Conservation (phyloP, 2,113 vertebrate genomes). For the Puma concolor region DNA sequence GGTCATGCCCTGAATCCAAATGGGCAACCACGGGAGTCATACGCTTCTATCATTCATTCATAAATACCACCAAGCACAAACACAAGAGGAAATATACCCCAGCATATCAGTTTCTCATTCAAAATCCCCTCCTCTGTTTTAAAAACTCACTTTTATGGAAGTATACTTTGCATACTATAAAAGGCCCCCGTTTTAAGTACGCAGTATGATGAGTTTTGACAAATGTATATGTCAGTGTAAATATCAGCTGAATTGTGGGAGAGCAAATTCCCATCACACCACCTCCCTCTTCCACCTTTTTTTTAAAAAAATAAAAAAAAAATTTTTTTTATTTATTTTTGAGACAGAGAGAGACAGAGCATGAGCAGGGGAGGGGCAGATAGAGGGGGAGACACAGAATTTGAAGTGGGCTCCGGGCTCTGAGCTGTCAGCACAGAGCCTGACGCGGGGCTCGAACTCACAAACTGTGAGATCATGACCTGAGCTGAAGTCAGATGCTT, state of each 20-base stretch:
- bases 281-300: neutral
- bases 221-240: neutral
- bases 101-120: neutral
- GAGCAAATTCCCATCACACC: neutral
- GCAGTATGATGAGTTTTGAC: neutral
- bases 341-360: no score
- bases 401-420: no score
- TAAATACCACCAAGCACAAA: neutral
- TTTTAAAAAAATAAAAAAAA: no score
- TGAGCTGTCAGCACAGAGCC: no score
- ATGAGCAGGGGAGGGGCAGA: no score
- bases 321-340: no score
- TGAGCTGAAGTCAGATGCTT: no score
- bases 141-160: neutral
- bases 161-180: neutral
- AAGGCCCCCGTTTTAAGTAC: neutral
- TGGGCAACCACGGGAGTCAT: rapidly evolving
- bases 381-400: no score
- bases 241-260: neutral
- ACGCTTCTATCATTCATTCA: neutral
- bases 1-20: neutral
- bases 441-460: no score
- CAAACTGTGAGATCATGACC: no score
- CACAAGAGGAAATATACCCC: neutral
- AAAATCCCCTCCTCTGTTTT: neutral